phyloP scores from a whole-genome alignment of 2,888 invertebrate genomes.

The Brachyopa scutellaris region DNA sequence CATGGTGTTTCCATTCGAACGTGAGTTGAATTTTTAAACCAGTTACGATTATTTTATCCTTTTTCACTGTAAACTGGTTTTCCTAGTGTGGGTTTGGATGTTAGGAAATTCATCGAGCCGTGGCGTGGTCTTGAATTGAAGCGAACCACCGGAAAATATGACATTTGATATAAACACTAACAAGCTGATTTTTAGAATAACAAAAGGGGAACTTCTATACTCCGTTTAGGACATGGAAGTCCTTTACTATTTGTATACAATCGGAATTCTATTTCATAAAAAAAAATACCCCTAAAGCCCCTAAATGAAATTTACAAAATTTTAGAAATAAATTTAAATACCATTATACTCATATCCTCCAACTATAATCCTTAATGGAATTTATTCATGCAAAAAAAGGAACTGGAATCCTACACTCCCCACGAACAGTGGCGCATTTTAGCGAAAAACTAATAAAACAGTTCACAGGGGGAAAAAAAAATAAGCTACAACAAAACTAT shows the following conservation, averaged over 20 bases:
- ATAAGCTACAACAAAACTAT: background rate
- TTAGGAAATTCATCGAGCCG: background rate
- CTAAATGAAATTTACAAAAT: background rate
- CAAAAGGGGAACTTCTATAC: background rate
- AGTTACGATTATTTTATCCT: background rate
- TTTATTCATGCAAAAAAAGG: background rate
- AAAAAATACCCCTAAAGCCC: background rate
- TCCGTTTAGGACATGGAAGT: background rate
- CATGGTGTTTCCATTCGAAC: background rate
- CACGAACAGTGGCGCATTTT: background rate
- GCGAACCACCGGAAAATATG: background rate
- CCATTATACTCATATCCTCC: background rate
- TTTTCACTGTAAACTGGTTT: background rate
- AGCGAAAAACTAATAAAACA: background rate
- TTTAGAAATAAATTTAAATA: background rate
- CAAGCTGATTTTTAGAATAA: conserved; percentile 8
- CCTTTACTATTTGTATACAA: background rate
- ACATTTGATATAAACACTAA: background rate
- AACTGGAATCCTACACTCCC: background rate
- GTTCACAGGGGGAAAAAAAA: background rate
- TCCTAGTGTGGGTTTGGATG: background rate
- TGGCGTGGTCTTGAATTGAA: background rate
- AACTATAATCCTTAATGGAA: conserved; percentile 2
- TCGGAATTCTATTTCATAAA: background rate
- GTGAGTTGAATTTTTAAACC: conserved; percentile 5